Evolutionary conservation across 2,888 invertebrate species (phyloP), one percentile per base, ranked within the genome.

Genomic region (Dolomedes plantarius): DNA sequence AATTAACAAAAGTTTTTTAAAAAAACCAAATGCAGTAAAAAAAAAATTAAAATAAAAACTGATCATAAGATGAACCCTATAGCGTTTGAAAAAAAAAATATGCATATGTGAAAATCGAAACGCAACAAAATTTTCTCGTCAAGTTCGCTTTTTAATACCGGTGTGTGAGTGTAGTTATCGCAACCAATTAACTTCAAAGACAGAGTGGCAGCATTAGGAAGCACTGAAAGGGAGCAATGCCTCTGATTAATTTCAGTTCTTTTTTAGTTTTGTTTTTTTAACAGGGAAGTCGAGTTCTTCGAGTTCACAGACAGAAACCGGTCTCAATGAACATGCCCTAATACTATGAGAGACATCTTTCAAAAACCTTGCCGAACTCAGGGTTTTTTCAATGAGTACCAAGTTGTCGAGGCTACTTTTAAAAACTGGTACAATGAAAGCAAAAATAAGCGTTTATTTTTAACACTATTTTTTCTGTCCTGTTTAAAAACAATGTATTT

Each of bases 201-300:
- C 46, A 46, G 16, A 7, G 7, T 36, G 36, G 13, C 46, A 6
- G 11, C 23, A 56, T 46, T 56, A 3, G 23, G 56, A 56, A 23
- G 16, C 56, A 7, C 23, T 23, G 23, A 56, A 56, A 56, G 56
- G 16, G 56, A 56, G 23, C 56, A 56, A 5, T 23, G 56, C 23
- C 56, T 56, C 23, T 56, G 56, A 56, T 56, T 56, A 11, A 56
- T 56, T 19, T 23, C 5, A n/a, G n/a, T n/a, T n/a, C n/a, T n/a
- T n/a, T n/a, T n/a, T n/a, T n/a, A 16, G 7, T 46, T 6, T 46
- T 46, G 16, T 13, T 46, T 46, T 46, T 13, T 46, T 9, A 19
- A 56, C 56, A 56, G 56, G 56, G 56, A 56, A 56, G 56, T 56
- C 56, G 56, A 56, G 56, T 56, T 56, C 5, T 56, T 56, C 56